A percentile compares a stretch with the other conserved stretches of the same genome.
Evolutionary conservation across 2,888 invertebrate species (phyloP).

Genomic region (Phania funesta): DNA sequence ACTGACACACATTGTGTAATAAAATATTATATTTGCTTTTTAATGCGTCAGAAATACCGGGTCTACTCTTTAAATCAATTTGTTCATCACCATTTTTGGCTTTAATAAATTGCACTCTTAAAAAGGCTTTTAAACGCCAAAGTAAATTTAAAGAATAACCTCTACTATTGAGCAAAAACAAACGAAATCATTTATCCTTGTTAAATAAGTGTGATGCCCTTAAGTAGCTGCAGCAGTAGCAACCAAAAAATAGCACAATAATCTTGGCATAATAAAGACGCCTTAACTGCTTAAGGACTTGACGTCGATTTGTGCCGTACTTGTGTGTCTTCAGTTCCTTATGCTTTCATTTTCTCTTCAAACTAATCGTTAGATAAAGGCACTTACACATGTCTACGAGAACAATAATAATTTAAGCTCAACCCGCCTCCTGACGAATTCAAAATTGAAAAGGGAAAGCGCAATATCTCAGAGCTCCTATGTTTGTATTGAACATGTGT

Average conservation of each 20-base stretch:
- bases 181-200: background rate
- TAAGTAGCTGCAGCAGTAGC: slow-evolving; percentile 18
- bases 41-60: too few relatives aligned
- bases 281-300: slow-evolving; percentile 50
- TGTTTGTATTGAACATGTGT: background rate
- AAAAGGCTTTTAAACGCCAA: background rate
- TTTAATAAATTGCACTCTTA: background rate
- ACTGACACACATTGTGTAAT: too few relatives aligned
- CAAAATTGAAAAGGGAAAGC: background rate
- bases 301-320: background rate
- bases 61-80: too few relatives aligned
- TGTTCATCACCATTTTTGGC: too few relatives aligned
- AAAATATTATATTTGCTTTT: too few relatives aligned
- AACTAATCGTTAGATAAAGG: background rate
- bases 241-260: slow-evolving; percentile 5
- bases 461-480: background rate
- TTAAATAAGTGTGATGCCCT: slow-evolving; percentile 20
- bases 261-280: slow-evolving; percentile 52
- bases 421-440: background rate
- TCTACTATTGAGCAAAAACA: background rate
- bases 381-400: background rate
- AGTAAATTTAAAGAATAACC: background rate
- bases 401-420: background rate
- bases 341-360: background rate
- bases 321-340: background rate